phyloP scores from a whole-genome alignment of 2,113 vertebrate genomes.

The Gadus chalcogrammus region DNA sequence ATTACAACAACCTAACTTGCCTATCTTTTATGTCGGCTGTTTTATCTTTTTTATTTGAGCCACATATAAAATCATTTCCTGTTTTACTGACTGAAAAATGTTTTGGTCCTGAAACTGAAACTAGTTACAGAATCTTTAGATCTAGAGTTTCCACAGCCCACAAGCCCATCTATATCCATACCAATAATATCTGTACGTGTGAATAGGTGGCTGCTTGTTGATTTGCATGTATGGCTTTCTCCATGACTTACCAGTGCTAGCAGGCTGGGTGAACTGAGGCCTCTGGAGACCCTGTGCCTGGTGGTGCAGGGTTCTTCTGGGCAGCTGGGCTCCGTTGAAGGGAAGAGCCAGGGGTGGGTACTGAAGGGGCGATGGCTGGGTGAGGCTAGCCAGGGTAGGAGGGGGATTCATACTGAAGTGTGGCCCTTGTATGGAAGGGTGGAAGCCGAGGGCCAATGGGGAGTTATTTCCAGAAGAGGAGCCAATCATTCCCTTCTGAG shows the following conservation, averaged over 20 bases:
- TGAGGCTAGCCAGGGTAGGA: slow-evolving; percentile 63
- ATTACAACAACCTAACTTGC: not conserved
- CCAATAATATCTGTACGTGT: no score
- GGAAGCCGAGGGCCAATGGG: slow-evolving; percentile 37
- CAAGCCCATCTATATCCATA: not conserved
- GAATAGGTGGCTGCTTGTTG: not conserved
- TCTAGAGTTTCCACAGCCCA: not conserved
- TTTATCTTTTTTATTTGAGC: no score
- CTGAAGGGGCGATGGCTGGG: slow-evolving; percentile 67
- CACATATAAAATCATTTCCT: no score
- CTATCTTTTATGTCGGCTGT: no score
- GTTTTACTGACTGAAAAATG: no score
- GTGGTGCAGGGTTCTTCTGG: slow-evolving; percentile 51
- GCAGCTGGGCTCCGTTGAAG: slow-evolving; percentile 44
- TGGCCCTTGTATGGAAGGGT: slow-evolving; percentile 34
- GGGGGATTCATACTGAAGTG: slow-evolving; percentile 29
- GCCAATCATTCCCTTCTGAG: slow-evolving; percentile 73
- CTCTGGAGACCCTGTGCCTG: slow-evolving; percentile 55
- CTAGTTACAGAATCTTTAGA: no score
- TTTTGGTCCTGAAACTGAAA: no score
- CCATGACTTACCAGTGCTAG: slow-evolving; percentile 51
- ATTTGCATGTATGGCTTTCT: not conserved
- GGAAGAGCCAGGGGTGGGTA: slow-evolving; percentile 46
- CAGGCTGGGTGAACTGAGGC: slow-evolving; percentile 47
- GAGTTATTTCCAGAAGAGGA: slow-evolving; percentile 51